phyloP scores from a whole-genome alignment of 2,113 vertebrate species.

The Catagonus wagneri region DNA sequence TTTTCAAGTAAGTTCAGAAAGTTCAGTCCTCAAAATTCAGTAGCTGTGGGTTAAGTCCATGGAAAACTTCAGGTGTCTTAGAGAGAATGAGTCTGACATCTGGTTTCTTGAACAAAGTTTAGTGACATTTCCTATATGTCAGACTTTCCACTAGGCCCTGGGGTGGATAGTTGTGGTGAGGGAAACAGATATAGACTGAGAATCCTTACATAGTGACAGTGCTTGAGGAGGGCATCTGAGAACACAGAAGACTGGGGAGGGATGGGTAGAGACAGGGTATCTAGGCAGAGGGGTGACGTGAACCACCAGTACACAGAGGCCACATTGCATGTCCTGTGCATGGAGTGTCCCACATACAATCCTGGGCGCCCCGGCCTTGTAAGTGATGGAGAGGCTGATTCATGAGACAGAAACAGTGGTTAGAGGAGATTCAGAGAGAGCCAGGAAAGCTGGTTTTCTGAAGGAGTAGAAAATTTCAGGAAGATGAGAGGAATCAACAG shows the following conservation, averaged over 20 bases:
- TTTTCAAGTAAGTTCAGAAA: constrained; percentile 95
- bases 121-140: background rate
- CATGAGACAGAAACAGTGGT: background rate
- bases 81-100: background rate
- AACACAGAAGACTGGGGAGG: background rate
- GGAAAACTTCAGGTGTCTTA: background rate
- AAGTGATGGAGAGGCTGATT: background rate
- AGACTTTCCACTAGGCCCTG: background rate
- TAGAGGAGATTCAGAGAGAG: background rate
- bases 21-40: background rate
- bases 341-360: background rate
- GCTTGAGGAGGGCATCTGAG: accelerated
- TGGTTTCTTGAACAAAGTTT: background rate
- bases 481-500: background rate
- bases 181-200: background rate
- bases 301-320: background rate
- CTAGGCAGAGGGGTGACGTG: background rate
- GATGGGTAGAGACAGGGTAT: background rate
- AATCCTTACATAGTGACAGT: background rate
- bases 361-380: background rate
- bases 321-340: background rate
- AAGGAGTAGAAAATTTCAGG: background rate
- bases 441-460: background rate
- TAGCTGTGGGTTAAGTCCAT: background rate
- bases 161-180: background rate